phyloP scores from a whole-genome alignment of 2,797 vertebrate genomes.

The Zonotrichia albicollis region DNA sequence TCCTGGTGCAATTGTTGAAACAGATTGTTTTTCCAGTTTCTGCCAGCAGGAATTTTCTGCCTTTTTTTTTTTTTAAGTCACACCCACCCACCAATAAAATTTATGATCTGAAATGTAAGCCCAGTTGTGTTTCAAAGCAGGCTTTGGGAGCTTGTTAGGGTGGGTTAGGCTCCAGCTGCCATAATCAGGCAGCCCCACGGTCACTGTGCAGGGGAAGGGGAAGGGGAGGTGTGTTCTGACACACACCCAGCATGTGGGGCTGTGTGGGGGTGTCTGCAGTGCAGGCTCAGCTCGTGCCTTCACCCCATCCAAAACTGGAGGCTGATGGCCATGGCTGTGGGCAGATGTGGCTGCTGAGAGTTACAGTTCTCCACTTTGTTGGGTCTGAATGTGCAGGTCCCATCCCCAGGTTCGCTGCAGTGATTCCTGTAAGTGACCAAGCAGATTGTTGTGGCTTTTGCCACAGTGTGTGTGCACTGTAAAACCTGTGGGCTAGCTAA shows the following conservation, averaged over 20 bases:
- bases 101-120: neutral
- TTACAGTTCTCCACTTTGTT: accelerated
- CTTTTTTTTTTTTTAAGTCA: neutral
- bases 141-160: neutral
- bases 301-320: neutral
- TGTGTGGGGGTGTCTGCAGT: accelerated
- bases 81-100: slow-evolving; percentile 21
- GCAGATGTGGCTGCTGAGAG: neutral
- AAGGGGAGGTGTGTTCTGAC: neutral
- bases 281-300: neutral
- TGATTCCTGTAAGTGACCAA: neutral
- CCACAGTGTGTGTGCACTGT: accelerated
- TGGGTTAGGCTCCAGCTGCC: neutral
- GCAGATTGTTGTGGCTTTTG: neutral
- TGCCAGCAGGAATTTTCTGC: slow-evolving; percentile 21
- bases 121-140: neutral
- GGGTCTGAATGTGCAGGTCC: neutral
- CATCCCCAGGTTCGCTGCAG: neutral
- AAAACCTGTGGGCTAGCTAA: neutral
- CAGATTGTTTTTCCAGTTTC: slow-evolving; percentile 53
- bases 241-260: accelerated
- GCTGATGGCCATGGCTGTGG: accelerated
- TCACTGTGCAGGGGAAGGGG: neutral
- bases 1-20: slow-evolving; percentile 13
- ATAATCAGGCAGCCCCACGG: neutral